A percentile compares a stretch with the other conserved stretches of the same genome.
These are phyloP conservation scores for Ooceraea biroi DNA, from an alignment of 1,140 invertebrate species.

Conservation along the genomic window DNA sequence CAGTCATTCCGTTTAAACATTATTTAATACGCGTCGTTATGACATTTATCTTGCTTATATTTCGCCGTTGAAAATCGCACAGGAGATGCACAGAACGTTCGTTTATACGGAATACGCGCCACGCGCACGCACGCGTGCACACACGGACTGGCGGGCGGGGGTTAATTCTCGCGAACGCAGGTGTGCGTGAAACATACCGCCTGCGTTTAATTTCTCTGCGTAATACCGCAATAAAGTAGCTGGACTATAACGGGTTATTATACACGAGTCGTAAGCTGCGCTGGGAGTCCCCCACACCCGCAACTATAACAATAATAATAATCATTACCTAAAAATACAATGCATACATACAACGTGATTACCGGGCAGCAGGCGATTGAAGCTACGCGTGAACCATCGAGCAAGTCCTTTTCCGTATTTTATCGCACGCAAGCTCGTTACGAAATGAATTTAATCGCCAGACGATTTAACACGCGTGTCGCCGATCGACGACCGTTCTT, in stretches of 20 bases:
- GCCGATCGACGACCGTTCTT: no score
- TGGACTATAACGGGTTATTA: constrained; percentile 55
- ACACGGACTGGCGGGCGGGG: not conserved
- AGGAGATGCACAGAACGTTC: constrained; percentile 35
- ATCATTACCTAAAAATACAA: constrained; percentile 42
- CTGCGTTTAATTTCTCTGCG: constrained; percentile 62
- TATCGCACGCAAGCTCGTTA: not conserved
- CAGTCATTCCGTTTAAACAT: constrained; percentile 34
- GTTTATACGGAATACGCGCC: constrained; percentile 26
- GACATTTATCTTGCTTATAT: constrained; percentile 58
- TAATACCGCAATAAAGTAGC: constrained; percentile 58
- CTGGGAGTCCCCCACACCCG: constrained; percentile 20
- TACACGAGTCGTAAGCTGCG: constrained; percentile 48
- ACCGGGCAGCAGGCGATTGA: constrained; percentile 15
- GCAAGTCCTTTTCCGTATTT: constrained; percentile 5
- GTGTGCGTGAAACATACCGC: constrained; percentile 61
- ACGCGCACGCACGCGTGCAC: not conserved
- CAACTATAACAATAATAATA: constrained; percentile 55
- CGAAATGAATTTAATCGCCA: constrained; percentile 4
- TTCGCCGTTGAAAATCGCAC: constrained; percentile 49
- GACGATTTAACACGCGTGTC: constrained; percentile 8
- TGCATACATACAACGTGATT: not conserved
- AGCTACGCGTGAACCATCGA: not conserved
- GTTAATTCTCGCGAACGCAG: constrained; percentile 52
- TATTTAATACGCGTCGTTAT: constrained; percentile 55